phyloP scores from a whole-genome alignment of 2,797 vertebrate species.

The Alectoris magna region DNA sequence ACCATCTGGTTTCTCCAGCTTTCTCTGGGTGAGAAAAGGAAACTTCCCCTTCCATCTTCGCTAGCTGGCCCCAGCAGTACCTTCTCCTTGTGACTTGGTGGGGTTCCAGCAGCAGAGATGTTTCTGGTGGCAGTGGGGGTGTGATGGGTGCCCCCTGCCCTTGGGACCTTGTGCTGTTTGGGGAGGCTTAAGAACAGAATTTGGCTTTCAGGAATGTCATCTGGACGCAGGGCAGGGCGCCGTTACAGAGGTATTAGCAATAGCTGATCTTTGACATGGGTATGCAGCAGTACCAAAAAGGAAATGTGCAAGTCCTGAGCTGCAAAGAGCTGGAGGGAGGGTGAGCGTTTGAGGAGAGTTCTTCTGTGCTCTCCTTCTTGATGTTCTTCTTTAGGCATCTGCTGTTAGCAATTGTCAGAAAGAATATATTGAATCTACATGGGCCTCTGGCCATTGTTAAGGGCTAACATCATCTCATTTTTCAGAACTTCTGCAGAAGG shows the following conservation, averaged over 20 bases:
- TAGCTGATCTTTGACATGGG: conserved; percentile 2
- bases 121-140: not conserved
- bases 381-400: not conserved
- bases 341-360: not conserved
- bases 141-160: fast-evolving
- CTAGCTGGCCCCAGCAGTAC: fast-evolving
- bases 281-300: not conserved
- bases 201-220: not conserved
- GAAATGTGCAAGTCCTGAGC: not conserved
- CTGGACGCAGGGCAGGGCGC: not conserved
- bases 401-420: conserved; percentile 18
- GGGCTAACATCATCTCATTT: not conserved
- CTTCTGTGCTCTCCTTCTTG: not conserved
- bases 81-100: not conserved
- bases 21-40: not conserved
- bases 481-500: not conserved
- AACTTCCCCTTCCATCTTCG: not conserved
- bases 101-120: not conserved
- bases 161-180: fast-evolving
- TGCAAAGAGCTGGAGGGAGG: not conserved
- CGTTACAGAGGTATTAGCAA: not conserved
- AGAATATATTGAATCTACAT: not conserved
- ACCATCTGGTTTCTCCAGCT: not conserved
- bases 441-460: not conserved
- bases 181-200: not conserved